Conservation (phyloP, 2,113 vertebrate genomes). For the Scomber scombrus region DNA sequence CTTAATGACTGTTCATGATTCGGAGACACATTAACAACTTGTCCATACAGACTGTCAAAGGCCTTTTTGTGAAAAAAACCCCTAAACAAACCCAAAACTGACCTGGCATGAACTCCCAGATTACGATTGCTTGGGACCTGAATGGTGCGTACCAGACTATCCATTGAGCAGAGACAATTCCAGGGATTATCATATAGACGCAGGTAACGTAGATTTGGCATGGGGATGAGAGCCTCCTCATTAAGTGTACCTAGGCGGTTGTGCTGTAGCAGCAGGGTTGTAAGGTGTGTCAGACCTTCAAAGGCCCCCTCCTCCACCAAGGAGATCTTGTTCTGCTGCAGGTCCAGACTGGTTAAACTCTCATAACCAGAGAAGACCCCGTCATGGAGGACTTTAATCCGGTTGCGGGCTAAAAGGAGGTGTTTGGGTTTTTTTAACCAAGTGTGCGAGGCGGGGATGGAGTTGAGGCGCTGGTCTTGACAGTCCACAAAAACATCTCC, state of each 20-base stretch:
- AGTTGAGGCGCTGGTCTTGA: conserved; percentile 88
- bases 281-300: conserved; percentile 89
- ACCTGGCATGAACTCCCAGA: conserved; percentile 92
- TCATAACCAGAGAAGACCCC: conserved; percentile 70
- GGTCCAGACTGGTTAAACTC: conserved; percentile 90
- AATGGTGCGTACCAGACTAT: conserved; percentile 91
- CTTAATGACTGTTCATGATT: neutral
- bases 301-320: conserved; percentile 91
- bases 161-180: conserved; percentile 91
- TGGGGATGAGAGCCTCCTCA: conserved; percentile 91
- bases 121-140: conserved; percentile 94
- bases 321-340: conserved; percentile 94
- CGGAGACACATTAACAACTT: conserved; percentile 5
- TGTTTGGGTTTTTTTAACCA: conserved; percentile 92
- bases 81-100: neutral
- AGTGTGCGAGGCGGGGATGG: conserved; percentile 77
- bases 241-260: conserved; percentile 89
- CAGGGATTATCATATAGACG: conserved; percentile 95
- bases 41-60: neutral
- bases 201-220: conserved; percentile 89
- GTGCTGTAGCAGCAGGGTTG: conserved; percentile 94
- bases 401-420: conserved; percentile 93
- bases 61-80: neutral
- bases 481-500: conserved; percentile 92
- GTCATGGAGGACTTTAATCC: conserved; percentile 80